Percentiles rank a stretch among this genome's conserved stretches.
Evolutionary conservation across 2,113 vertebrate genomes (phyloP).

Genomic region (Proterorhinus semilunaris): DNA sequence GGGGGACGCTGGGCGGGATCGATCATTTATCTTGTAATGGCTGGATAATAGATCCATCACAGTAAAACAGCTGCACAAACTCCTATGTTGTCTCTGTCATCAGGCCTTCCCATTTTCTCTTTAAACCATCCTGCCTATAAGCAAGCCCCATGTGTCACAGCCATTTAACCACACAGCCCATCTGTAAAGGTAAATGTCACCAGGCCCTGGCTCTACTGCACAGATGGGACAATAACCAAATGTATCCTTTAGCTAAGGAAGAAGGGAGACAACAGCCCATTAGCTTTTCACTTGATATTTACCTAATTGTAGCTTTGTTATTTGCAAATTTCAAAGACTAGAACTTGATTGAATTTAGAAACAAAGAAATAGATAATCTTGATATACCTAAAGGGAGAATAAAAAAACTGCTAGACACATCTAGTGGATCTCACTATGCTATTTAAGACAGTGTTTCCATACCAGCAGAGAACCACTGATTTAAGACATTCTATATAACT

Average conservation of each 20-base stretch:
- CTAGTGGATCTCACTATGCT: not conserved
- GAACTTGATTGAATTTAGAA: not conserved
- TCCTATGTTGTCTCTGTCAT: slow-evolving; percentile 74
- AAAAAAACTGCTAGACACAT: not conserved
- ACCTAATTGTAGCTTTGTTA: not conserved
- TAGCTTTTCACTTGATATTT: slow-evolving; percentile 8
- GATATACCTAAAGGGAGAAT: not conserved
- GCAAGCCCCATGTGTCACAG: slow-evolving; percentile 55
- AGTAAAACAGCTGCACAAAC: slow-evolving; percentile 92
- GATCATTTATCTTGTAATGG: slow-evolving; percentile 99
- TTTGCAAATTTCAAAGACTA: not conserved
- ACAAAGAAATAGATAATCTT: not conserved
- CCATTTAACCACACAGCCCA: slow-evolving; percentile 58
- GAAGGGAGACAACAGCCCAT: slow-evolving; percentile 18
- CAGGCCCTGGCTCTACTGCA: slow-evolving; percentile 28
- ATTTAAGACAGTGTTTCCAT: too few species aligned
- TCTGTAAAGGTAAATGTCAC: slow-evolving; percentile 54
- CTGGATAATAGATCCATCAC: slow-evolving; percentile 99
- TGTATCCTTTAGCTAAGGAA: slow-evolving; percentile 36
- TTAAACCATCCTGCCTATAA: slow-evolving; percentile 59
- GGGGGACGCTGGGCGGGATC: slow-evolving; percentile 88
- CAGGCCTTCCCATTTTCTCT: slow-evolving; percentile 68
- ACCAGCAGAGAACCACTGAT: too few species aligned
- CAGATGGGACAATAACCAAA: slow-evolving; percentile 38
- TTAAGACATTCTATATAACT: too few species aligned